phyloP scores from a whole-genome alignment of 2,113 vertebrate species.

The Tupaia tana region DNA sequence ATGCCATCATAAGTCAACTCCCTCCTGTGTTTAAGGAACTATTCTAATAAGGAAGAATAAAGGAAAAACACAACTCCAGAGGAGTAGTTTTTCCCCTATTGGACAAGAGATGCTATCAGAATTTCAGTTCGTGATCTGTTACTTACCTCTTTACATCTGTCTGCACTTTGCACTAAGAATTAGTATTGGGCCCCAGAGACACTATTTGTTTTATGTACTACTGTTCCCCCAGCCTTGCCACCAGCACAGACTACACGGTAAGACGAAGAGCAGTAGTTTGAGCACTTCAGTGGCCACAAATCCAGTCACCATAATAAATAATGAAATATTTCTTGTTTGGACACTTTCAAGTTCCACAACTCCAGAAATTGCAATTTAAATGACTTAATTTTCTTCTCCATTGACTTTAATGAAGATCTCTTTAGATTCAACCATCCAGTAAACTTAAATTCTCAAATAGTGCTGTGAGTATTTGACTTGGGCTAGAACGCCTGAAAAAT shows the following conservation, averaged over 20 bases:
- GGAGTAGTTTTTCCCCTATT: not conserved
- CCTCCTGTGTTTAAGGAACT: not conserved
- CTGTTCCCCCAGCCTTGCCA: not conserved
- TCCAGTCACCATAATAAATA: conserved; percentile 67
- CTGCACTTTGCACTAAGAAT: not conserved
- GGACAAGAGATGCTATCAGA: not conserved
- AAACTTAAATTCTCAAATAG: conserved; percentile 60
- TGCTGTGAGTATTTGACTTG: conserved; percentile 46
- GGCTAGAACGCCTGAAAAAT: conserved; percentile 47
- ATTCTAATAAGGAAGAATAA: conserved; percentile 11
- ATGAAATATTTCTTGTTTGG: conserved; percentile 77
- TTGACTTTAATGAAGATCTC: conserved; percentile 80
- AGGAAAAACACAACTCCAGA: not conserved
- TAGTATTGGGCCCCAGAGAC: not conserved
- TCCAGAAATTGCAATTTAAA: conserved; percentile 79
- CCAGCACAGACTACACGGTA: not conserved
- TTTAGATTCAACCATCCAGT: conserved; percentile 47
- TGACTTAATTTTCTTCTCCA: conserved; percentile 82
- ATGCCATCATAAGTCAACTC: not conserved
- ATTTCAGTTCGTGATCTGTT: not conserved
- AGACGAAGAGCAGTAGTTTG: conserved; percentile 18
- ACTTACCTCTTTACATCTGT: conserved; percentile 4
- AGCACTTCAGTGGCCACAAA: conserved; percentile 48
- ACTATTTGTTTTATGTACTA: not conserved
- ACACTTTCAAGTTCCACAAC: conserved; percentile 72